phyloP scores from a whole-genome alignment of 2,113 vertebrate species.

The Macquaria australasica region DNA sequence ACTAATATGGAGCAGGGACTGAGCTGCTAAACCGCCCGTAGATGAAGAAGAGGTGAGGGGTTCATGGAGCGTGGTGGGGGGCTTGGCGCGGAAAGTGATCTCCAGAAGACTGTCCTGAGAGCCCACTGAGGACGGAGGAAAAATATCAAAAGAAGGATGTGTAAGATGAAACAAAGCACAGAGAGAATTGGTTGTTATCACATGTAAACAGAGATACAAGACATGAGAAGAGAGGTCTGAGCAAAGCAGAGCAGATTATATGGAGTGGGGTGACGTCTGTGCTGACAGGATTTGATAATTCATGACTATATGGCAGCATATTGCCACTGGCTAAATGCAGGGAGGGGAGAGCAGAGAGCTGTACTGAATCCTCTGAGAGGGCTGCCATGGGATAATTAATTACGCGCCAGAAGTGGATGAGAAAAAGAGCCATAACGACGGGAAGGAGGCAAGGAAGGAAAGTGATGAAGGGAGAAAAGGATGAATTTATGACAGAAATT shows the following conservation, averaged over 20 bases:
- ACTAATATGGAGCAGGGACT: conserved; percentile 72
- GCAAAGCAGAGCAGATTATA: conserved; percentile 41
- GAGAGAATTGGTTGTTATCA: neutral
- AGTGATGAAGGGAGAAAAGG: conserved; percentile 9
- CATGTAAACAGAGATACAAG: conserved; percentile 27
- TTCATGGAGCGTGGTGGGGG: conserved; percentile 84
- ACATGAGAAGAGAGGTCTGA: conserved; percentile 7
- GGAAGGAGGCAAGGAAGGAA: conserved; percentile 2
- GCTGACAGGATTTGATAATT: conserved; percentile 54
- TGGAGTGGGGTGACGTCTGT: conserved; percentile 23
- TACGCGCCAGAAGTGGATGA: conserved; percentile 43
- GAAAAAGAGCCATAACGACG: conserved; percentile 38
- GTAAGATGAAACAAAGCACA: conserved; percentile 6
- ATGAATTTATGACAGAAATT: neutral
- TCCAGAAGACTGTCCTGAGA: conserved; percentile 98
- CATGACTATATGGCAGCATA: conserved; percentile 23
- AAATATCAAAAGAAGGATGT: neutral
- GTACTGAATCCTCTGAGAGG: conserved; percentile 42
- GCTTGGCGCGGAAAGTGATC: conserved; percentile 93
- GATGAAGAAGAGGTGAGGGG: conserved; percentile 85
- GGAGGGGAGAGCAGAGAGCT: conserved; percentile 34
- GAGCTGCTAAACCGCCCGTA: conserved; percentile 64
- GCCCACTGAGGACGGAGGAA: conserved; percentile 84
- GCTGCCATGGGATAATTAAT: conserved; percentile 63
- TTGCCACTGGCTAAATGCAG: conserved; percentile 33